A percentile compares a stretch with the other conserved stretches of the same genome.
Evolutionary conservation across 1,140 invertebrate genomes (phyloP).

Genomic region (Drosophila pandora): DNA sequence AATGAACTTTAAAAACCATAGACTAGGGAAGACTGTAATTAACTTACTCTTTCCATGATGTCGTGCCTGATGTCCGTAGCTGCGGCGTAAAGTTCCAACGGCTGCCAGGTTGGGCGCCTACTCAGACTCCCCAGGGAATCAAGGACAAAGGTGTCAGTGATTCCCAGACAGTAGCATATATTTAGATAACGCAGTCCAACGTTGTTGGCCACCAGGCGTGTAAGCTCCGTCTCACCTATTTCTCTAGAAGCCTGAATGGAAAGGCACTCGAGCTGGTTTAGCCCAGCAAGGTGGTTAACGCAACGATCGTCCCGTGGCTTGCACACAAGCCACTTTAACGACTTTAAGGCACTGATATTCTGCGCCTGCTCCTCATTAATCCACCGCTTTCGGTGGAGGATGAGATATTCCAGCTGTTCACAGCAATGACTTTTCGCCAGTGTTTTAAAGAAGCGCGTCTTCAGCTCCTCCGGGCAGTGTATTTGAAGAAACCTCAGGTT

Average conservation of each 20-base stretch:
- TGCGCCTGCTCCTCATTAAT: slow-evolving; percentile 65
- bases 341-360: slow-evolving; percentile 49
- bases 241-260: slow-evolving; percentile 62
- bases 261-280: slow-evolving; percentile 55
- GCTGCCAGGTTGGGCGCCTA: slow-evolving; percentile 34
- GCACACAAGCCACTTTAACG: slow-evolving; percentile 61
- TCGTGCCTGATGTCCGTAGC: slow-evolving; percentile 69
- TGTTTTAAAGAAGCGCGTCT: slow-evolving; percentile 54
- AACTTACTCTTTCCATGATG: slow-evolving; percentile 65
- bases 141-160: slow-evolving; percentile 63
- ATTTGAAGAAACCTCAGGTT: slow-evolving; percentile 60
- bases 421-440: slow-evolving; percentile 33
- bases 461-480: slow-evolving; percentile 59
- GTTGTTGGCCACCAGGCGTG: slow-evolving; percentile 54
- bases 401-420: slow-evolving; percentile 48
- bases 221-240: slow-evolving; percentile 53
- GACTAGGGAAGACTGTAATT: background rate
- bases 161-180: slow-evolving; percentile 65
- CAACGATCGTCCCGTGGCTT: slow-evolving; percentile 63
- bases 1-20: too few relatives aligned
- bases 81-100: slow-evolving; percentile 59
- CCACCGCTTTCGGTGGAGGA: slow-evolving; percentile 66
- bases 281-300: slow-evolving; percentile 42
- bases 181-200: slow-evolving; percentile 60
- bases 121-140: slow-evolving; percentile 39